These are phyloP conservation scores for Sebastes reedi DNA, from an alignment of 2,797 vertebrate species.

Conservation along the genomic window DNA sequence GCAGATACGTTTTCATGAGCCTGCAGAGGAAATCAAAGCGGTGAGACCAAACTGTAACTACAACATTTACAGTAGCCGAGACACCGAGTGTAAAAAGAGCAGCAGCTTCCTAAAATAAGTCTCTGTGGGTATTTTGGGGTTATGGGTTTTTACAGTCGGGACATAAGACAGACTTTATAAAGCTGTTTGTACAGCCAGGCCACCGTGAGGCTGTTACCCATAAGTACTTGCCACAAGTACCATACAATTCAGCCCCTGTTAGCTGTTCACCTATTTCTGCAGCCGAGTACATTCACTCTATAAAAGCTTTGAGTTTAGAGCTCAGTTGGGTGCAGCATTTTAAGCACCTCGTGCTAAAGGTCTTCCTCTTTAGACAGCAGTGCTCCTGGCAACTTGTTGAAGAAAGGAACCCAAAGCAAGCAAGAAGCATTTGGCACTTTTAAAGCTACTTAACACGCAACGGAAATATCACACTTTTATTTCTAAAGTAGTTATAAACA, in stretches of 20 bases:
- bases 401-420: slow-evolving; percentile 12
- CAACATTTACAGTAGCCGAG: not conserved
- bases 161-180: slow-evolving; percentile 51
- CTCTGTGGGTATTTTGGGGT: slow-evolving; percentile 28
- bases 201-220: slow-evolving; percentile 45
- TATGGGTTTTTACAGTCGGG: slow-evolving; percentile 23
- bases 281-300: slow-evolving; percentile 30
- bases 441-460: slow-evolving; percentile 3
- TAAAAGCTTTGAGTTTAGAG: slow-evolving; percentile 3
- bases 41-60: slow-evolving; percentile 1
- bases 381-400: slow-evolving; percentile 1
- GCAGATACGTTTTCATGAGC: slow-evolving; percentile 10
- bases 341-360: not conserved
- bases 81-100: slow-evolving; percentile 16
- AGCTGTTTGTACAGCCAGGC: slow-evolving; percentile 47
- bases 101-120: slow-evolving; percentile 43
- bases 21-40: not conserved
- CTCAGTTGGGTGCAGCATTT: not conserved
- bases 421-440: slow-evolving; percentile 10
- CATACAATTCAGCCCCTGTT: slow-evolving; percentile 53
- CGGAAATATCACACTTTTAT: slow-evolving; percentile 34
- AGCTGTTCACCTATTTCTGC: slow-evolving; percentile 30
- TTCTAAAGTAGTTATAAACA: slow-evolving; percentile 42
- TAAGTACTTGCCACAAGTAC: slow-evolving; percentile 36
- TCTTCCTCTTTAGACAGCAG: not conserved